Conservation (phyloP, 2,113 vertebrate species). For the Burhinus oedicnemus region DNA sequence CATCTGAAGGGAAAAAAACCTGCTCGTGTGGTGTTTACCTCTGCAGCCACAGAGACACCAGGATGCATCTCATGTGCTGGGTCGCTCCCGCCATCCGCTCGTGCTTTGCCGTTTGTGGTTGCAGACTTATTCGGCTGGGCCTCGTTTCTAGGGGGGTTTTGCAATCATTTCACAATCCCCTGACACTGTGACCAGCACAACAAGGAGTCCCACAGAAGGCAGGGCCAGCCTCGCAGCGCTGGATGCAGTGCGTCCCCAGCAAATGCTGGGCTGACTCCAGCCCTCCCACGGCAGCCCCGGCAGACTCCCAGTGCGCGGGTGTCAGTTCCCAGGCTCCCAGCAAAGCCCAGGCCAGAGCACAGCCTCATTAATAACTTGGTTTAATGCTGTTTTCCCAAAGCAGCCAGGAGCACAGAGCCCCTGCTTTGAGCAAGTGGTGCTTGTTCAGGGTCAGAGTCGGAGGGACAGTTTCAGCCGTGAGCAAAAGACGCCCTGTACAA, state of each 20-base stretch:
- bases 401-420: not conserved
- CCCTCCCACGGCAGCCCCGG: fast-evolving
- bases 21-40: fast-evolving
- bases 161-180: not conserved
- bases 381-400: not conserved
- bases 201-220: not conserved
- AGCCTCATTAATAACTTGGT: not conserved
- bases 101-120: not conserved
- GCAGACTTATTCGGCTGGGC: fast-evolving
- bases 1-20: not conserved
- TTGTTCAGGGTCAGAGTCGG: fast-evolving
- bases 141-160: not conserved
- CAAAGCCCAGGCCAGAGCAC: not conserved
- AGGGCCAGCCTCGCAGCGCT: too few relatives aligned
- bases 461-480: fast-evolving
- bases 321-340: not conserved
- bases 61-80: not conserved
- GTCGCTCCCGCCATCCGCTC: not conserved
- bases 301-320: not conserved
- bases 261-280: not conserved
- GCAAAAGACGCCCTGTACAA: not conserved
- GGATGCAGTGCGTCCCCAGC: fast-evolving
- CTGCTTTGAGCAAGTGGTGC: not conserved
- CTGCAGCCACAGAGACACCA: not conserved
- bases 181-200: not conserved